phyloP scores from a whole-genome alignment of 1,140 invertebrate species.

The Periplaneta americana region DNA sequence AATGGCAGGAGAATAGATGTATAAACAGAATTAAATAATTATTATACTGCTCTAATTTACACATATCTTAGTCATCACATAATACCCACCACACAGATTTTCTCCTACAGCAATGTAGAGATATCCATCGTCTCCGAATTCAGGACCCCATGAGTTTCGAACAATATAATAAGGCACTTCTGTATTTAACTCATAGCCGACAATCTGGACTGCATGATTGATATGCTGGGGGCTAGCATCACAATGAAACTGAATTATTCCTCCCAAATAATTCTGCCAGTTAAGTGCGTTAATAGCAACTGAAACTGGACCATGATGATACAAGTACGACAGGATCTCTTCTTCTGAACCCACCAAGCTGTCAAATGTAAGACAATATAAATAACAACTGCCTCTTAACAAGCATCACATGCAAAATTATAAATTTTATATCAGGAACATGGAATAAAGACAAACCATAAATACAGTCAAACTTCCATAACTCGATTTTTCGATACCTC shows the following conservation, averaged over 20 bases:
- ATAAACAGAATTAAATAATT: background rate
- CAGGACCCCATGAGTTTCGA: slow-evolving; percentile 77
- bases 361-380: slow-evolving; percentile 7
- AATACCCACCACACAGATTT: slow-evolving; percentile 68
- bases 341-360: slow-evolving; percentile 64
- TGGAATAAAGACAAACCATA: too few species aligned
- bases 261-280: slow-evolving; percentile 86
- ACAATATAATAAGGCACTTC: slow-evolving; percentile 77
- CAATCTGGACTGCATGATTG: slow-evolving; percentile 83
- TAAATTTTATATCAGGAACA: too few species aligned
- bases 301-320: slow-evolving; percentile 65
- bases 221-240: slow-evolving; percentile 50
- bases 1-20: too few species aligned
- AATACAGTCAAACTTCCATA: too few species aligned
- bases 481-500: too few species aligned
- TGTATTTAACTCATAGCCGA: slow-evolving; percentile 73
- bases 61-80: too few species aligned
- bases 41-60: too few species aligned
- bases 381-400: too few species aligned
- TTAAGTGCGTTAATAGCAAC: slow-evolving; percentile 76
- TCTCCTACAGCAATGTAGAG: slow-evolving; percentile 67
- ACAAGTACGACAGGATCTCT: slow-evolving; percentile 55
- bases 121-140: slow-evolving; percentile 74
- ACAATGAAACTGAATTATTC: slow-evolving; percentile 79
- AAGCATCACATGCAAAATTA: too few species aligned